Conservation (phyloP, 2,113 vertebrate genomes). For the Muscicapa adusta region DNA sequence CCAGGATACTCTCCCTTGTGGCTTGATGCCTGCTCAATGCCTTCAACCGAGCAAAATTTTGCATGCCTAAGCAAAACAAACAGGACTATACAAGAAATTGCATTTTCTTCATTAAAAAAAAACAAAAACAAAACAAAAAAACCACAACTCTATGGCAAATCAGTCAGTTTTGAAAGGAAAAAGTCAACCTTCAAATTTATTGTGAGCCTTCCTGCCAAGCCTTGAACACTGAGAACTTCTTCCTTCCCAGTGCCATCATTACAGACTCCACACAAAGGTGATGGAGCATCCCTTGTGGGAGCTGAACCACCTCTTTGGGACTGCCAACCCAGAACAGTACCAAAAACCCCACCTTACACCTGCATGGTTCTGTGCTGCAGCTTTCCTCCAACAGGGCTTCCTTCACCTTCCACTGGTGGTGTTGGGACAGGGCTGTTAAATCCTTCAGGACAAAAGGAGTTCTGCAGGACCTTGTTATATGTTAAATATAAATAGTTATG, state of each 20-base stretch:
- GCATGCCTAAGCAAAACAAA: not conserved
- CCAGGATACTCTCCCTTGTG: not conserved
- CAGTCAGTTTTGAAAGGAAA: not conserved
- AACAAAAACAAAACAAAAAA: too few relatives aligned
- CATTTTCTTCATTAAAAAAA: not conserved
- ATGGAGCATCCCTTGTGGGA: not conserved
- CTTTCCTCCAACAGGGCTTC: not conserved
- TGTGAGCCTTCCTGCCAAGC: not conserved
- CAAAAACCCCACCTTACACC: fast-evolving
- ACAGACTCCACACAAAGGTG: not conserved
- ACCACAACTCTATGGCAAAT: not conserved
- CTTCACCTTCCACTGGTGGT: not conserved
- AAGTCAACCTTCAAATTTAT: not conserved
- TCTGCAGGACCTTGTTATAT: not conserved
- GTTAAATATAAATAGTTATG: conserved; percentile 6
- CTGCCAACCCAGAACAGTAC: not conserved
- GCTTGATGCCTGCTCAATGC: not conserved
- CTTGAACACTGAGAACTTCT: not conserved
- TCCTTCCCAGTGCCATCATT: not conserved
- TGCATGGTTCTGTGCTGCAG: not conserved
- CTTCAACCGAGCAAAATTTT: not conserved
- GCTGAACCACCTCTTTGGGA: not conserved
- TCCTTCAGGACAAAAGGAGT: not conserved
- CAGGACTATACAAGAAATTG: not conserved
- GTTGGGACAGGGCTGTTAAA: not conserved